Conservation (phyloP, 1,140 invertebrate species). For the Zaprionus tsacasi region DNA sequence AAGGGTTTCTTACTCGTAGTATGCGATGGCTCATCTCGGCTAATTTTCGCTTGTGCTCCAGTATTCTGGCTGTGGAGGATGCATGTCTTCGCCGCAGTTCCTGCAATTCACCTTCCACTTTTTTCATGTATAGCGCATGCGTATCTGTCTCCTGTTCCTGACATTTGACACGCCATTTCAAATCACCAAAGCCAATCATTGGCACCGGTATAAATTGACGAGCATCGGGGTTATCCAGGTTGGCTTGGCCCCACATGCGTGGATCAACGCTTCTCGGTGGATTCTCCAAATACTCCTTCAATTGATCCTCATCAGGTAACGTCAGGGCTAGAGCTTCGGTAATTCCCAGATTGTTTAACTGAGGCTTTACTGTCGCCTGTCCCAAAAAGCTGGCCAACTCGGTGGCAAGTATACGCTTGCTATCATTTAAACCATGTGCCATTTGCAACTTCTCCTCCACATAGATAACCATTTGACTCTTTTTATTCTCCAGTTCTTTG, state of each 20-base stretch:
- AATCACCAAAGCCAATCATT: slow-evolving; percentile 93
- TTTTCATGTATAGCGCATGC: slow-evolving; percentile 90
- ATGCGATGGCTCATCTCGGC: slow-evolving; percentile 91
- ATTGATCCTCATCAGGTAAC: slow-evolving; percentile 89
- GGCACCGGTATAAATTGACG: slow-evolving; percentile 95
- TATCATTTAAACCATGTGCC: slow-evolving; percentile 87
- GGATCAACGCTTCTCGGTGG: slow-evolving; percentile 92
- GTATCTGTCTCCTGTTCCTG: slow-evolving; percentile 92
- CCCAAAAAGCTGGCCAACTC: slow-evolving; percentile 89
- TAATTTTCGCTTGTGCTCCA: slow-evolving; percentile 90
- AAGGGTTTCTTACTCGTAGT: slow-evolving; percentile 86
- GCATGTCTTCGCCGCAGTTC: slow-evolving; percentile 90
- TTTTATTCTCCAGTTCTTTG: slow-evolving; percentile 90
- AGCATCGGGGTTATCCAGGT: slow-evolving; percentile 96
- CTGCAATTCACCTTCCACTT: slow-evolving; percentile 90
- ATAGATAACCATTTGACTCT: slow-evolving; percentile 91
- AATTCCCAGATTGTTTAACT: slow-evolving; percentile 89
- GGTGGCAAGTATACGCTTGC: slow-evolving; percentile 88
- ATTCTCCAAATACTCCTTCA: slow-evolving; percentile 95
- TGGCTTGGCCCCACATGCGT: slow-evolving; percentile 94
- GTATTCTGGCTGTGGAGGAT: slow-evolving; percentile 89
- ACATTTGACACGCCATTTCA: slow-evolving; percentile 92
- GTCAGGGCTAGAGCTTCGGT: slow-evolving; percentile 87
- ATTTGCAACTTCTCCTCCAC: slow-evolving; percentile 90
- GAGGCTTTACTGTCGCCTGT: slow-evolving; percentile 88